phyloP scores from a whole-genome alignment of 2,797 vertebrate species.

The Amphiprion clarkii region DNA sequence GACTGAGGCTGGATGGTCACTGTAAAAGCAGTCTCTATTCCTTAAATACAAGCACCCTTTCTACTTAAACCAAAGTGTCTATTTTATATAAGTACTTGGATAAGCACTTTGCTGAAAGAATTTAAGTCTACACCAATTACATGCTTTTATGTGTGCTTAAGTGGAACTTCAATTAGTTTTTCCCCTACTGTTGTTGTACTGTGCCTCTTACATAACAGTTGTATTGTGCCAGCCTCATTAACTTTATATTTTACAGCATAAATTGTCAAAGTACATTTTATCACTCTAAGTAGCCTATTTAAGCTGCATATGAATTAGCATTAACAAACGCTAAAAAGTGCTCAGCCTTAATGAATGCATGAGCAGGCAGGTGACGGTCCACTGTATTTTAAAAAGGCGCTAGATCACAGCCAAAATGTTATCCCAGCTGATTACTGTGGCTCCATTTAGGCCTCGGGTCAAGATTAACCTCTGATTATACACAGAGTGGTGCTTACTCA shows the following conservation, averaged over 20 bases:
- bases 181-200: no score
- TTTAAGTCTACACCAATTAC: no score
- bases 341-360: conserved; percentile 16
- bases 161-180: no score
- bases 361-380: conserved; percentile 9
- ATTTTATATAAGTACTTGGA: no score
- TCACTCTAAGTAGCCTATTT: conserved; percentile 13
- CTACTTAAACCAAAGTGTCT: no score
- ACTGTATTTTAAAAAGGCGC: conserved; percentile 14
- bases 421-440: conserved; percentile 21
- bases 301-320: conserved; percentile 31
- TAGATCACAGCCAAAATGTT: conserved; percentile 37
- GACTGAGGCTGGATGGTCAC: background rate
- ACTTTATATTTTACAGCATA: no score
- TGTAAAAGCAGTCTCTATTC: no score
- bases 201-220: no score
- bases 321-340: background rate
- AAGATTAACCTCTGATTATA: conserved; percentile 38
- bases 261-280: background rate
- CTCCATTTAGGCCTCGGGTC: conserved; percentile 19
- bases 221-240: no score
- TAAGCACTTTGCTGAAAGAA: no score
- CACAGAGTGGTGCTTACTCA: conserved; percentile 28
- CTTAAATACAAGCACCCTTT: no score
- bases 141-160: no score